Evolutionary conservation across 2,888 invertebrate species (phyloP).

Genomic region (Plusia festucae): DNA sequence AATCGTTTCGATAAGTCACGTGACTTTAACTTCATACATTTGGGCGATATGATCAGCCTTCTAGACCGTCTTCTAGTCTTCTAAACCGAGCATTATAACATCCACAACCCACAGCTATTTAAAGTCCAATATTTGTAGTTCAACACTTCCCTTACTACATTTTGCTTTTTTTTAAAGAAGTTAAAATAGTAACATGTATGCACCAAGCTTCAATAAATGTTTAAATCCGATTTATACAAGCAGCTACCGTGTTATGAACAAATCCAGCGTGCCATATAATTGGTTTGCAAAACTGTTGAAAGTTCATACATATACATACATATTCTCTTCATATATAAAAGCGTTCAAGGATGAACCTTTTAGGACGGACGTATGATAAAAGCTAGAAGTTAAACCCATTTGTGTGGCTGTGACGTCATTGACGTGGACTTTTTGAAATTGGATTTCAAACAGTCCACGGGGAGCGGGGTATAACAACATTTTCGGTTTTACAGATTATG

Average conservation of each 20-base stretch:
- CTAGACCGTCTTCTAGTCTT: too few relatives aligned
- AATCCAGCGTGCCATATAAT: slow-evolving; percentile 25
- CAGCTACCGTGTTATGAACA: background rate
- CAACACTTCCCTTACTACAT: too few relatives aligned
- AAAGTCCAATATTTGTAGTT: too few relatives aligned
- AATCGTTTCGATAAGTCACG: too few relatives aligned
- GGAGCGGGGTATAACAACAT: too few relatives aligned
- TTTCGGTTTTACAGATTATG: too few relatives aligned
- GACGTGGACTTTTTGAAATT: slow-evolving; percentile 21
- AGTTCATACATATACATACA: slow-evolving; percentile 25
- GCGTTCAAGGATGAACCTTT: slow-evolving; percentile 40
- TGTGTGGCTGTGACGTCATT: slow-evolving; percentile 20
- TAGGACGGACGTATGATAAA: slow-evolving; percentile 27
- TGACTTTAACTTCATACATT: too few relatives aligned
- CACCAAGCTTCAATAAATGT: background rate
- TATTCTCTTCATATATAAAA: slow-evolving; percentile 31
- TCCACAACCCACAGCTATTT: too few relatives aligned
- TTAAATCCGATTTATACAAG: slow-evolving; percentile 5
- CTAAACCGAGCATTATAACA: too few relatives aligned
- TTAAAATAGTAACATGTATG: background rate
- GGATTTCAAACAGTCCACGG: too few relatives aligned
- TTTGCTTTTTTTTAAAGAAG: too few relatives aligned
- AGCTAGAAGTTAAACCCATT: slow-evolving; percentile 43
- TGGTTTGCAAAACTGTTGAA: slow-evolving; percentile 29
- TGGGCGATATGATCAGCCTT: too few relatives aligned